Evolutionary conservation across 2,113 vertebrate genomes (phyloP).

Genomic region (Micronisus gabar): DNA sequence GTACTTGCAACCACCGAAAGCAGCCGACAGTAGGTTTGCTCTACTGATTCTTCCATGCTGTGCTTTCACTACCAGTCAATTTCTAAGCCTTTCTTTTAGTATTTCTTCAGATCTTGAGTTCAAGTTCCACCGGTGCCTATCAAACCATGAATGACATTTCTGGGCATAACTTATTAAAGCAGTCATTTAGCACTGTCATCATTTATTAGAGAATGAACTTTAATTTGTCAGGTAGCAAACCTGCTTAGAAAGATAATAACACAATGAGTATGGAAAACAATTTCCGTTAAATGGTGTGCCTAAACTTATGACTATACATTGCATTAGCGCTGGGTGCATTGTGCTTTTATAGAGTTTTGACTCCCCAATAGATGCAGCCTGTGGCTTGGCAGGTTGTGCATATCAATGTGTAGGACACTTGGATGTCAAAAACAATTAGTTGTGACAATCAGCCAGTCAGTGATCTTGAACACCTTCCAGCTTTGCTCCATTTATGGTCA

Average conservation of each 20-base stretch:
- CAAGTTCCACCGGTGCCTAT: background rate
- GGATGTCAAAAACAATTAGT: constrained; percentile 37
- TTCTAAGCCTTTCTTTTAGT: background rate
- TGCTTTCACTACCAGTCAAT: background rate
- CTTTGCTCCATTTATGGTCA: constrained; percentile 38
- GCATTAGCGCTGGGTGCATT: background rate
- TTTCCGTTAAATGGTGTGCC: background rate
- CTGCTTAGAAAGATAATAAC: background rate
- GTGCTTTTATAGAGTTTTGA: background rate
- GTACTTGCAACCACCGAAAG: background rate
- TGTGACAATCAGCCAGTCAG: constrained; percentile 26
- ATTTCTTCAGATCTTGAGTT: background rate
- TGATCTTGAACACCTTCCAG: constrained; percentile 25
- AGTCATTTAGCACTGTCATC: background rate
- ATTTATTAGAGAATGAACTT: background rate
- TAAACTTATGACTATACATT: background rate
- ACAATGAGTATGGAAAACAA: background rate
- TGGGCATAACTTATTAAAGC: background rate
- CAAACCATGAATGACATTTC: background rate
- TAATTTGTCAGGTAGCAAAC: background rate
- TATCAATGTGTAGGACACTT: background rate
- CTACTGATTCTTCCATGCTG: background rate
- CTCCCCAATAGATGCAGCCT: background rate
- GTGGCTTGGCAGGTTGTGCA: background rate
- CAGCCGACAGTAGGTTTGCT: background rate